Conservation (phyloP, 2,888 invertebrate genomes). For the Monoplex corrugatus region DNA sequence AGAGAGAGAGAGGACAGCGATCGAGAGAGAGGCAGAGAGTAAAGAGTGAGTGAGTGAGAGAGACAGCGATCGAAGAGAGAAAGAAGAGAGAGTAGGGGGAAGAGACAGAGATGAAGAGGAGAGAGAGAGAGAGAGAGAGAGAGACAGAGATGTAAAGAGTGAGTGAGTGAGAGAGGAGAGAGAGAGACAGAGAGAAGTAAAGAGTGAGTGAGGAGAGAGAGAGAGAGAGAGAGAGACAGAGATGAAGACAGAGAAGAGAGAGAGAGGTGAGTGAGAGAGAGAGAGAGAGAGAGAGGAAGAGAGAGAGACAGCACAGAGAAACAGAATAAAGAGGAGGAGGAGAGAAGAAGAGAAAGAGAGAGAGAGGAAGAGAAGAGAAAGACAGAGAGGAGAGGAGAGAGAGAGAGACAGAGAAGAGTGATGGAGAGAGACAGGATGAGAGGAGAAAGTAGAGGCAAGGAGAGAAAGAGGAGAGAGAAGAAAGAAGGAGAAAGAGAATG, state of each 20-base stretch:
- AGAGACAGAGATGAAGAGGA: background rate
- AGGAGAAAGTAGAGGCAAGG: background rate
- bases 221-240: background rate
- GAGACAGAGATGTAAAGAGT: too few species aligned
- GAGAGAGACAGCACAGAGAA: too few species aligned
- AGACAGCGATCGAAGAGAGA: too few species aligned
- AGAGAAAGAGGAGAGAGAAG: background rate
- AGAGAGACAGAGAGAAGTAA: too few species aligned
- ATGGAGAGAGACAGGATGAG: background rate
- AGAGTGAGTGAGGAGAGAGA: background rate
- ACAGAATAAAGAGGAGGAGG: background rate
- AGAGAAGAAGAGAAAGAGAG: background rate
- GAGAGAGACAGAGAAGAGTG: background rate
- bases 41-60: too few species aligned
- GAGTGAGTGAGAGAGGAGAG: too few species aligned
- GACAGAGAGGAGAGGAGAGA: too few species aligned
- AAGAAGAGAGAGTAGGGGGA: too few species aligned
- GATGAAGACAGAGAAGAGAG: too few species aligned
- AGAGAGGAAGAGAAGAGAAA: background rate
- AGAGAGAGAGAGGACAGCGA: background rate
- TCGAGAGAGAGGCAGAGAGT: background rate
- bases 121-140: background rate
- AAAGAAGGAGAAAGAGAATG: background rate
- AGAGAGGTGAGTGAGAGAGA: background rate
- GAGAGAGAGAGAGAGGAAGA: background rate